Base-by-base conservation (phyloP, 2,888 invertebrate species). In the Pristionchus mayeri region DNA sequence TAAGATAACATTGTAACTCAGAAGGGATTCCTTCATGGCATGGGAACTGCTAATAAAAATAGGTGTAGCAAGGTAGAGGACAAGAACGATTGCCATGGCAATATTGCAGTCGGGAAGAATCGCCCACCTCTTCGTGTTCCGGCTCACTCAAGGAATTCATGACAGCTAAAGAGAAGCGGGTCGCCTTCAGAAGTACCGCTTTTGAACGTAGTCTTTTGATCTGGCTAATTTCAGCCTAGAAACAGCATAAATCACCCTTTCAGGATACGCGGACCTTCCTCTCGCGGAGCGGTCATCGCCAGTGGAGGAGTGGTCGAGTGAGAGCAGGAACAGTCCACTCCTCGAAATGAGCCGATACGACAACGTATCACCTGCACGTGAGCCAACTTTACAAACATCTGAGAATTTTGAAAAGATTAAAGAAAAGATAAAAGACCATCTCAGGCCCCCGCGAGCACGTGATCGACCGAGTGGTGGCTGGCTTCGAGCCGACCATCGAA, bases 261-360 rank as follows among this genome's bases (percentile, higher is more conserved):
- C 63, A 82, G 81, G 81, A 18, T 82, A 82, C 63, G 27, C 40
- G 1, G 54, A 71, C 2, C 52, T 82, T 0, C 88, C 88, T 30
- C 84, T 89, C 21, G 87, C 87, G 52, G 89, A 89, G 60, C 37
- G 88, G 34, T 88, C 88, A 13, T 86, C 86, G 50, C 90, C 89
- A 0, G 89, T 89, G 0, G 89, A 90, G 85, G 89, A 89, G 82
- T 90, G 90, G 90, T 89, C 88, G 2, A 88, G 87, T 78, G 90
- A 79, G 57, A 89, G 89, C 16, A 52, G 88, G 44, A 88, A 89
- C 63, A 88, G 88, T 84, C 86, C 88, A 21, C 89, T 88, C 18
- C 85, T 91, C 27, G 91, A 91, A 85, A 89, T 91, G 87, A 90
- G 90, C n/a, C 87, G 91, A 44, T 91, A 91, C 86, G 91, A 91